phyloP scores from a whole-genome alignment of 2,113 vertebrate species.

The Oncorhynchus tshawytscha region DNA sequence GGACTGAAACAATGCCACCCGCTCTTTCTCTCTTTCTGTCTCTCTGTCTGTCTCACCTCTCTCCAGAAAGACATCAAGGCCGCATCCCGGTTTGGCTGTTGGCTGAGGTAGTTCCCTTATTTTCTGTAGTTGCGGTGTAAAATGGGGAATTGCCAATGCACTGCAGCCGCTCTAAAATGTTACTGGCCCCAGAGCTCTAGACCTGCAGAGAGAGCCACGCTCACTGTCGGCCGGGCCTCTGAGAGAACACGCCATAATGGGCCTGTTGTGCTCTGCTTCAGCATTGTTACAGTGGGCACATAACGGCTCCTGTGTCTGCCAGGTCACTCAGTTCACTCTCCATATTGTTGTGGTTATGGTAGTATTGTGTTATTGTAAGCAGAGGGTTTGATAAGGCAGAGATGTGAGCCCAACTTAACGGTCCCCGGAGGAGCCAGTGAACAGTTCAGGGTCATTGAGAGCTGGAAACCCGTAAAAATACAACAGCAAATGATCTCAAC shows the following conservation, averaged over 20 bases:
- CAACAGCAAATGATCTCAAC: conserved; percentile 54
- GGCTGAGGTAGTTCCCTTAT: conserved; percentile 52
- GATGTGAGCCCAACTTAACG: conserved; percentile 55
- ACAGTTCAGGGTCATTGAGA: conserved; percentile 65
- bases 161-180: conserved; percentile 48
- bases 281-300: conserved; percentile 54
- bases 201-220: conserved; percentile 43
- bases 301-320: conserved; percentile 51
- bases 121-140: conserved; percentile 50
- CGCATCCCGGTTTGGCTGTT: conserved; percentile 54
- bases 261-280: conserved; percentile 50
- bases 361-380: conserved; percentile 47
- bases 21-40: conserved; percentile 13
- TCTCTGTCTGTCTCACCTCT: conserved; percentile 34
- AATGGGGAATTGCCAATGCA: conserved; percentile 54
- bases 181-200: conserved; percentile 45
- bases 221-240: conserved; percentile 19
- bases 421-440: conserved; percentile 51
- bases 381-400: conserved; percentile 50
- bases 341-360: conserved; percentile 45
- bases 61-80: conserved; percentile 53
- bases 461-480: conserved; percentile 50
- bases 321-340: conserved; percentile 49
- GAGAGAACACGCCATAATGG: conserved; percentile 60
- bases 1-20: conserved; percentile 33